Evolutionary conservation across 2,888 invertebrate genomes (phyloP), one percentile per base, ranked within the genome.

Genomic region (Polietes domitor): DNA sequence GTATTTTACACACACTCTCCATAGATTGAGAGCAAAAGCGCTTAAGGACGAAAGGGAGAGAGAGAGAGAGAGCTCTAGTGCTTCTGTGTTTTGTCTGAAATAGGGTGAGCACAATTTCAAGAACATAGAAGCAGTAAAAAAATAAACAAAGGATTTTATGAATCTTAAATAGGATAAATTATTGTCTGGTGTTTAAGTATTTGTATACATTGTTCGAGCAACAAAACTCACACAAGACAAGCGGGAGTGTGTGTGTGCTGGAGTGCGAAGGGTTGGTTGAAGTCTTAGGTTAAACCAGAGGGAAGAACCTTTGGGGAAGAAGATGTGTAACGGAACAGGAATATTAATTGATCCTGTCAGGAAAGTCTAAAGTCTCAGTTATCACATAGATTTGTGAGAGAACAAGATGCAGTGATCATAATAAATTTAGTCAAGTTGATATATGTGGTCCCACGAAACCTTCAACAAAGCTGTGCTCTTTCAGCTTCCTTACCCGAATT

Each of bases 111-210:
- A 72, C 3, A 41, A 5, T 70, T 68, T 65, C 43, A 68, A 61
- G 37, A 61, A 73, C 21, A 74, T 61, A 7, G 28, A 28, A 63
- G 37, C 10, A 58, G 26, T 9, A 26, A 71, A 71, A 70, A 76
- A 76, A 79, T 68, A 79, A 80, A 84, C 84, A 84, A 78, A 84
- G 84, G 76, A 80, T 81, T 84, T 84, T 68, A 70, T 76, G 53
- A 78, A 78, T 70, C 75, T 78, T 81, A 81, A 84, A 78, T 72
- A 61, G 72, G 75, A 78, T 68, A 81, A 84, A 78, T 76, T 76
- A 78, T 77, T 75, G 80, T 83, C 80, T 83, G 80, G 74, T 71
- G 55, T 63, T 73, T 77, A 37, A 77, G 80, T 73, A 47, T 63
- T 78, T 77, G 50, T 53, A 61, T 55, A 79, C 32, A 68, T 41